phyloP scores from a whole-genome alignment of 2,113 vertebrate species.

The Crotophaga sulcirostris region DNA sequence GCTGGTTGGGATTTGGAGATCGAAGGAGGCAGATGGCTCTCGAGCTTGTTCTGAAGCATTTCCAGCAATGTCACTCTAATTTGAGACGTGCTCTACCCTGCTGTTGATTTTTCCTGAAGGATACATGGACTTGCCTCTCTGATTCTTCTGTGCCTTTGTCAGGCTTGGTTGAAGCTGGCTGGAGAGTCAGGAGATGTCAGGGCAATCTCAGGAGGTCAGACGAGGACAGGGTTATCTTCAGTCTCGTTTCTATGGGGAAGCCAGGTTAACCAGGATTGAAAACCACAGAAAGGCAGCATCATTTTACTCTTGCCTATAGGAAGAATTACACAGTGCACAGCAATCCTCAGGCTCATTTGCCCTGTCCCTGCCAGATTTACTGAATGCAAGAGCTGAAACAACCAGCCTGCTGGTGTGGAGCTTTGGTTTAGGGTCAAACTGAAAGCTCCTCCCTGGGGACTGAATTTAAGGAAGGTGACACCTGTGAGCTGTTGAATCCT shows the following conservation, averaged over 20 bases:
- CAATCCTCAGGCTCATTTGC: neutral
- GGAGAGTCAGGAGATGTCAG: neutral
- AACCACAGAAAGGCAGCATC: neutral
- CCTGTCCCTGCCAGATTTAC: neutral
- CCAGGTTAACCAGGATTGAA: neutral
- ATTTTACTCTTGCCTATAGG: neutral
- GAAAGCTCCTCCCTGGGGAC: neutral
- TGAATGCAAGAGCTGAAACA: neutral
- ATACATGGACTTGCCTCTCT: neutral
- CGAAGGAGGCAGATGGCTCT: constrained; percentile 20
- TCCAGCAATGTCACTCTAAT: constrained; percentile 30
- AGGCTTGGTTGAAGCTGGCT: neutral
- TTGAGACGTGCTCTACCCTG: neutral
- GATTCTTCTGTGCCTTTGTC: neutral
- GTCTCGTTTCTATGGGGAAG: neutral
- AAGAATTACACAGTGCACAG: neutral
- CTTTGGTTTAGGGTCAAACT: neutral
- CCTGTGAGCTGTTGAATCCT: neutral
- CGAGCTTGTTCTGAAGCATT: neutral
- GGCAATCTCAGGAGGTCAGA: neutral
- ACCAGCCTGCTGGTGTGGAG: neutral
- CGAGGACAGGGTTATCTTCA: neutral
- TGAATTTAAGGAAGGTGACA: neutral
- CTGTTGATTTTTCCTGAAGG: neutral
- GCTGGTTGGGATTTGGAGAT: neutral